phyloP scores from a whole-genome alignment of 2,888 invertebrate species.

The Drosophila glabriapex region DNA sequence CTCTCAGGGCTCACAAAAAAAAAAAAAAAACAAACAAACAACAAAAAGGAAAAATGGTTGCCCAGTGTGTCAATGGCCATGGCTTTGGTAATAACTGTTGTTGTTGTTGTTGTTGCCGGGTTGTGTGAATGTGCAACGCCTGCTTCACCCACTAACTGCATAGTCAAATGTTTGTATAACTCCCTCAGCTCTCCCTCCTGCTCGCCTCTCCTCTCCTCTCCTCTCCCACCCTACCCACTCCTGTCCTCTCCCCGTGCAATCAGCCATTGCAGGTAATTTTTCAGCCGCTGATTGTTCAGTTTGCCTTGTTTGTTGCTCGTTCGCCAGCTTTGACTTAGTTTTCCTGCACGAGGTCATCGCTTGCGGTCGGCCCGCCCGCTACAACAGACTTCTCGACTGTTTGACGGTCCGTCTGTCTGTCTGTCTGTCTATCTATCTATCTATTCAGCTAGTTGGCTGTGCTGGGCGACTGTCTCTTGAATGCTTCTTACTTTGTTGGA shows the following conservation, averaged over 20 bases:
- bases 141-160: constrained; percentile 31
- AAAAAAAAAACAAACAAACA: constrained; percentile 5
- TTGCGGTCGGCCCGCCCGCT: constrained; percentile 61
- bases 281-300: constrained; percentile 62
- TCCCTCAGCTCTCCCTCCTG: not conserved
- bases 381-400: constrained; percentile 22
- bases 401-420: constrained; percentile 25
- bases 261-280: constrained; percentile 58
- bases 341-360: constrained; percentile 77
- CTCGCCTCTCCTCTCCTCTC: not conserved
- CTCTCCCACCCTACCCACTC: not conserved
- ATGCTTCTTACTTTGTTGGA: constrained; percentile 54
- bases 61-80: constrained; percentile 64
- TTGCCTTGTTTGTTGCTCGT: constrained; percentile 30
- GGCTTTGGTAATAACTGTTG: constrained; percentile 19
- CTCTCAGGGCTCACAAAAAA: constrained; percentile 49
- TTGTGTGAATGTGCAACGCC: constrained; percentile 31
- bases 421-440: constrained; percentile 36
- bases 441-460: constrained; percentile 43
- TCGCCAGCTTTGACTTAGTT: constrained; percentile 71
- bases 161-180: constrained; percentile 17
- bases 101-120: constrained; percentile 11
- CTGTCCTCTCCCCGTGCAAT: not conserved
- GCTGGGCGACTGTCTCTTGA: constrained; percentile 54
- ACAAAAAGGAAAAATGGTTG: constrained; percentile 21